Conservation (phyloP, 1,140 invertebrate species). For the Drosophila kepulauana region DNA sequence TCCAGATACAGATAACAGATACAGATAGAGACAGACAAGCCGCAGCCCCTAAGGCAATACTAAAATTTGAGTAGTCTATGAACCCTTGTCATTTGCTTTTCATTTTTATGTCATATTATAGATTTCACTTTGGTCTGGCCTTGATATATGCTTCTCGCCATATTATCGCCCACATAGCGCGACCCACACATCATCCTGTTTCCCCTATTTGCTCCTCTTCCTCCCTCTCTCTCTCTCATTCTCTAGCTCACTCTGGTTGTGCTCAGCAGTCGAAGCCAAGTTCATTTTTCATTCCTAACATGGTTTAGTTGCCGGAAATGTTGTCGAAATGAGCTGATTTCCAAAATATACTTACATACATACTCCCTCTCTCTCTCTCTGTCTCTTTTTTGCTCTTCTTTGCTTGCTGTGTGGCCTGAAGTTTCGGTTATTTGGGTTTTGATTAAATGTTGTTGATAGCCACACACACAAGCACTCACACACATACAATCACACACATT, state of each 20-base stretch:
- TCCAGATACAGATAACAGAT: constrained; percentile 41
- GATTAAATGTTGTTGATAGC: constrained; percentile 73
- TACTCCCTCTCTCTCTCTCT: not conserved
- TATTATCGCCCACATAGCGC: constrained; percentile 34
- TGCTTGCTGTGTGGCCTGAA: constrained; percentile 10
- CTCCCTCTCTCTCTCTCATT: not conserved
- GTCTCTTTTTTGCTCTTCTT: not conserved
- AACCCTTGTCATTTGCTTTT: constrained; percentile 80
- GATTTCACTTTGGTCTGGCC: constrained; percentile 55
- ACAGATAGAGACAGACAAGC: constrained; percentile 21
- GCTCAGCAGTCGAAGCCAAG: constrained; percentile 34
- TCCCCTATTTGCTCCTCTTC: not conserved
- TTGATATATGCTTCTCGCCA: constrained; percentile 11
- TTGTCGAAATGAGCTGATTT: constrained; percentile 75
- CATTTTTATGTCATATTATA: constrained; percentile 81
- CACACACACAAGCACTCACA: constrained; percentile 4
- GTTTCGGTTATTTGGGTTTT: constrained; percentile 59
- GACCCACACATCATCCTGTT: constrained; percentile 15
- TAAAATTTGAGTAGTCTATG: not conserved
- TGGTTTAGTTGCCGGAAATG: constrained; percentile 78
- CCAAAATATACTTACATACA: constrained; percentile 61
- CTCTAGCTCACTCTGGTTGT: not conserved
- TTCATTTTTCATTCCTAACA: constrained; percentile 82
- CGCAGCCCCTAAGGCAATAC: constrained; percentile 61
- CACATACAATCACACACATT: not conserved